phyloP scores from a whole-genome alignment of 2,113 vertebrate species.

The Hippopotamus amphibius region DNA sequence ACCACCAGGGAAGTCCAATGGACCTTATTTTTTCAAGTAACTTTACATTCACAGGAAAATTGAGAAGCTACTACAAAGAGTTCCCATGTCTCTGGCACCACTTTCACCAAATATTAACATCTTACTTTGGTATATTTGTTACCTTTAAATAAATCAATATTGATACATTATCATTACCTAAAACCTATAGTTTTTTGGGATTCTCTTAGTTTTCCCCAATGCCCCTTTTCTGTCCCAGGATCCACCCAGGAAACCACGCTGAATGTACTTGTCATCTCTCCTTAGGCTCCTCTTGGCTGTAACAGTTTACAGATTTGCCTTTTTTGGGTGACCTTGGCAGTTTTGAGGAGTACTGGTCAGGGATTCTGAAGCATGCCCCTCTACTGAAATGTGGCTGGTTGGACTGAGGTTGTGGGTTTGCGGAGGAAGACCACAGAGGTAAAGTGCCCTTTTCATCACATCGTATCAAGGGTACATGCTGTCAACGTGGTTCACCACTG shows the following conservation, averaged over 20 bases:
- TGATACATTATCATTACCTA: neutral
- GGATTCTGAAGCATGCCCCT: neutral
- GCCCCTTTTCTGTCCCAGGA: neutral
- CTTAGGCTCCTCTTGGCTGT: neutral
- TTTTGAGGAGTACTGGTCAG: neutral
- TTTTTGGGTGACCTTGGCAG: neutral
- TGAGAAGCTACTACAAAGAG: neutral
- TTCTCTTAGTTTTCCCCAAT: neutral
- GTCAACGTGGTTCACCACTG: no score
- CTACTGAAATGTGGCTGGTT: neutral
- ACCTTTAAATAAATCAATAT: neutral
- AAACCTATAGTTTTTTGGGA: neutral
- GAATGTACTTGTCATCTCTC: neutral
- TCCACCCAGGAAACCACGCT: neutral
- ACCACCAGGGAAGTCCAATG: no score
- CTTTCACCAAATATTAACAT: neutral
- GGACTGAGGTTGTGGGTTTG: neutral
- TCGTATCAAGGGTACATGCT: fast-evolving
- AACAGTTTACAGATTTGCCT: neutral
- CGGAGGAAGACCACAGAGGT: neutral
- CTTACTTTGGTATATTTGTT: neutral
- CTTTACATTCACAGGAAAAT: neutral
- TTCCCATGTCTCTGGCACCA: neutral
- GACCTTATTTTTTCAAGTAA: neutral
- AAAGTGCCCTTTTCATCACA: neutral